phyloP scores from a whole-genome alignment of 2,888 invertebrate species.

The Rutpela maculata region DNA sequence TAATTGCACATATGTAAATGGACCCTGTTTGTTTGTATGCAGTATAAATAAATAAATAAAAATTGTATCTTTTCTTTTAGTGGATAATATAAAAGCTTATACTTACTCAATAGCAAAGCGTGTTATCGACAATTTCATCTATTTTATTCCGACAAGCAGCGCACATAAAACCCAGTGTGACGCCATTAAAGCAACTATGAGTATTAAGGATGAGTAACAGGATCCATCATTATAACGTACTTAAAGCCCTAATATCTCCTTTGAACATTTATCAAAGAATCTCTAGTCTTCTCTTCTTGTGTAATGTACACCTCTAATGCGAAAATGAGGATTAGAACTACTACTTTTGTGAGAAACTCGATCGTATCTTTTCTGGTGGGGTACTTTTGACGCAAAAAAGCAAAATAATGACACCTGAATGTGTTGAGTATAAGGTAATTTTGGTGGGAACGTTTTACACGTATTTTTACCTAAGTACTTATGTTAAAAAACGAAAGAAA shows the following conservation, averaged over 20 bases:
- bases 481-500: constrained; percentile 18
- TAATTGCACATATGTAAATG: no score
- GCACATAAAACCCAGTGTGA: constrained; percentile 7
- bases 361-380: constrained; percentile 50
- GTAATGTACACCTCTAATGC: constrained; percentile 64
- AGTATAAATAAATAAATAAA: no score
- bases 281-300: constrained; percentile 61
- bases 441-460: constrained; percentile 45
- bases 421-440: constrained; percentile 45
- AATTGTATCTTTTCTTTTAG: no score
- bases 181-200: constrained; percentile 31
- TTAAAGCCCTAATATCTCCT: constrained; percentile 64
- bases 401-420: constrained; percentile 38
- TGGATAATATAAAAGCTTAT: background rate
- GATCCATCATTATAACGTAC: constrained; percentile 62
- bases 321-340: constrained; percentile 60
- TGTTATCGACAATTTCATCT: background rate
- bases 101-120: background rate
- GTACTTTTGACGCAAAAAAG: constrained; percentile 22
- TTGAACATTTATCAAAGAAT: constrained; percentile 66
- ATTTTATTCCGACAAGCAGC: background rate
- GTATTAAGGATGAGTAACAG: constrained; percentile 57
- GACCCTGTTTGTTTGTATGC: no score
- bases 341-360: constrained; percentile 47
- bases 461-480: constrained; percentile 32